A percentile compares a stretch with the other conserved stretches of the same genome.
These are phyloP conservation scores for Macropus fuliginosus DNA, from an alignment of 2,797 vertebrate species.

Conservation along the genomic window DNA sequence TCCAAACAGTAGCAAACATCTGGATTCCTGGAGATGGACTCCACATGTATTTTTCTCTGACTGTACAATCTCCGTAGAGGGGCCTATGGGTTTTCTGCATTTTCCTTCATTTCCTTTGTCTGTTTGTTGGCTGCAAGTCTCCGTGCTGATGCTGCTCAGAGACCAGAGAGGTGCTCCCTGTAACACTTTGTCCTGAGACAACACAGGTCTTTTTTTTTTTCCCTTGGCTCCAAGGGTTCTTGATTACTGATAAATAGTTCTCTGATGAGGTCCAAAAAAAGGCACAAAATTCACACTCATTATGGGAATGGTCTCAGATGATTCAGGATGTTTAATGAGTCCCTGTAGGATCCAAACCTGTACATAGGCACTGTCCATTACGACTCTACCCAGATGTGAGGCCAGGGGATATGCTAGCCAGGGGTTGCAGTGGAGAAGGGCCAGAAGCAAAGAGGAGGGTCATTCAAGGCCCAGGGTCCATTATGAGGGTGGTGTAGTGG, in stretches of 20 bases:
- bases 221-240: neutral
- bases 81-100: constrained; percentile 16
- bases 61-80: constrained; percentile 51
- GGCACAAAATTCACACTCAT: neutral
- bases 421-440: neutral
- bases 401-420: neutral
- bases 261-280: neutral
- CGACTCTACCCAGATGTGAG: neutral
- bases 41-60: constrained; percentile 76
- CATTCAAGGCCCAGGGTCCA: neutral
- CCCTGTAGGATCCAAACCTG: neutral
- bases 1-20: constrained; percentile 81
- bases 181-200: neutral
- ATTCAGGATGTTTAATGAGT: neutral
- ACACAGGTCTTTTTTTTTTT: neutral
- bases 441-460: neutral
- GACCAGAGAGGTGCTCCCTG: neutral
- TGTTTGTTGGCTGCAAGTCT: neutral
- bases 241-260: neutral
- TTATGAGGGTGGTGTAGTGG: neutral
- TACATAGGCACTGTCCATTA: neutral
- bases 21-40: constrained; percentile 75
- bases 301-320: neutral
- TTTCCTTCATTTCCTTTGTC: constrained; percentile 26
- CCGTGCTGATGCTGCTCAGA: neutral